These are phyloP conservation scores for Prinia subflava DNA, from an alignment of 2,113 vertebrate species.

Conservation along the genomic window DNA sequence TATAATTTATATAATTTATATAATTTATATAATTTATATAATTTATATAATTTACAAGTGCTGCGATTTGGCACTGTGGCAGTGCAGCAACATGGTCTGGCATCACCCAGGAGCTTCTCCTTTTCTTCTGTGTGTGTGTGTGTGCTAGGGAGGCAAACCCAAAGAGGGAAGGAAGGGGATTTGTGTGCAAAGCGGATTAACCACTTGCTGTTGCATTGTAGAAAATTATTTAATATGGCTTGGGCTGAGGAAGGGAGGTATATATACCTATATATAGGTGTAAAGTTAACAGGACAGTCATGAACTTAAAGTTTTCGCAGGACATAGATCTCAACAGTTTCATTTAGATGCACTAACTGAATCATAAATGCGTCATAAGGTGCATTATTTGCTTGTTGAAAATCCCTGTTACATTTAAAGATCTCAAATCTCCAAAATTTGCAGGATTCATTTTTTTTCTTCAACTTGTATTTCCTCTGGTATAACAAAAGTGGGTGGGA, in stretches of 20 bases:
- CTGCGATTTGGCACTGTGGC: not conserved
- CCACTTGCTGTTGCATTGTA: not conserved
- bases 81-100: not conserved
- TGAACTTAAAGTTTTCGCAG: not conserved
- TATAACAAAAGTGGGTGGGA: not conserved
- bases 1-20: too few relatives aligned
- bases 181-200: not conserved
- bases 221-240: not conserved
- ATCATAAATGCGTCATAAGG: not conserved
- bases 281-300: not conserved
- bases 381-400: not conserved
- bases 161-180: not conserved
- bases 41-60: too few relatives aligned
- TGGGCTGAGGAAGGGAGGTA: not conserved
- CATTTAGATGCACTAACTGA: not conserved
- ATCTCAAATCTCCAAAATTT: not conserved
- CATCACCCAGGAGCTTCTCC: not conserved
- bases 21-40: too few relatives aligned
- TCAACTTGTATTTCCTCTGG: not conserved
- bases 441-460: not conserved
- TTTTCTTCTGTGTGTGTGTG: not conserved
- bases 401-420: not conserved
- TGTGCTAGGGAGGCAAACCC: not conserved
- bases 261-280: not conserved
- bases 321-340: not conserved